Evolutionary conservation across 2,797 vertebrate species (phyloP).

Genomic region (Tenualosa ilisha): DNA sequence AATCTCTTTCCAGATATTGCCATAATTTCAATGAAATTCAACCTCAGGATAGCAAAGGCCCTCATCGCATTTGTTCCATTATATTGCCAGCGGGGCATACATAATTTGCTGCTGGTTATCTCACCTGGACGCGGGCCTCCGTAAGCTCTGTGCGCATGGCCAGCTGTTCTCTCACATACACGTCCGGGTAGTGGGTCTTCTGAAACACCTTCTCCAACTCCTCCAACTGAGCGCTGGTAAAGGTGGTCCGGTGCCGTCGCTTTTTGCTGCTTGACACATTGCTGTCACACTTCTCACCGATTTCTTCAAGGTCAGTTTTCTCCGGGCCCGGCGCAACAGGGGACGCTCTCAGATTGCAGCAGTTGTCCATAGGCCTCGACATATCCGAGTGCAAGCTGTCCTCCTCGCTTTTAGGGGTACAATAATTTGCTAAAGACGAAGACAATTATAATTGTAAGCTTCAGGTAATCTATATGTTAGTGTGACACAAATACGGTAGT

Average conservation of each 20-base stretch:
- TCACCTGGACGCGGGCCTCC: constrained; percentile 97
- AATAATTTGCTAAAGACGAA: constrained; percentile 76
- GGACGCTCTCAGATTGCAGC: constrained; percentile 83
- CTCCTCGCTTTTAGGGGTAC: constrained; percentile 84
- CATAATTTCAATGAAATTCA: not conserved
- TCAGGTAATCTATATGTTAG: not conserved
- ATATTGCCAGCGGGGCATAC: not conserved
- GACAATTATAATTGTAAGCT: not conserved
- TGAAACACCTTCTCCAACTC: constrained; percentile 98
- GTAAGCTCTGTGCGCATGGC: constrained; percentile 96
- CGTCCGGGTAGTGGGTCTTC: constrained; percentile 98
- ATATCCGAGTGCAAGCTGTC: constrained; percentile 82
- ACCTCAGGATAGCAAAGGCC: not conserved
- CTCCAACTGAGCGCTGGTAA: constrained; percentile 94
- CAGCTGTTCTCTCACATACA: constrained; percentile 96
- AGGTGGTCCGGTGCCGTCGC: constrained; percentile 93
- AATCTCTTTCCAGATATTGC: not conserved
- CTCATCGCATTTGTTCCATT: not conserved
- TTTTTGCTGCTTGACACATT: constrained; percentile 99
- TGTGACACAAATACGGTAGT: not conserved
- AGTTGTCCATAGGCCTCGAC: constrained; percentile 84
- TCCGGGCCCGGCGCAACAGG: constrained; percentile 76
- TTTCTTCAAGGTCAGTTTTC: constrained; percentile 86
- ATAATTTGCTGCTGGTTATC: not conserved
- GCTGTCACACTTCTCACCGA: constrained; percentile 91